Base-by-base conservation (phyloP, 2,113 vertebrate genomes). In the Nasalis larvatus region DNA sequence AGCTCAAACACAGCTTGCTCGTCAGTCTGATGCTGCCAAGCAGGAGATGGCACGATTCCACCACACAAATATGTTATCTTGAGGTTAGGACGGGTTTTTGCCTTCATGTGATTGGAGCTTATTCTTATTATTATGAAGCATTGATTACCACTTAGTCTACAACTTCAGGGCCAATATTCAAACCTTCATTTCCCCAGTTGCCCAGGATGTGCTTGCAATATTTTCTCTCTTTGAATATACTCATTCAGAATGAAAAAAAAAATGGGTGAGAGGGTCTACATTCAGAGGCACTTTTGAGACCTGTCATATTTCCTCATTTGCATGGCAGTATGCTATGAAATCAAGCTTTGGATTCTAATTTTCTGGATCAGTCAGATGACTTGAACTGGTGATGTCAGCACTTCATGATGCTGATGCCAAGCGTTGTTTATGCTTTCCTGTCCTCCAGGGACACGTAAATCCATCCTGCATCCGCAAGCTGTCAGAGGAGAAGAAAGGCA, bases 401-500 rank as follows among this genome's bases (percentile, higher is more conserved):
- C 92, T 97, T 95, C 76, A 8, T 40, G 95, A 83, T 23, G 81
- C 58, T 69, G 88, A 96, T 91, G 85, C 94, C 85, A 95, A 97
- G 52, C 78, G 86, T 86, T 95, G 96, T 96, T 98, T 97, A 97
- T 93, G 82, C 76, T 40, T 97, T 91, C 73, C n/a, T 86, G 90
- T 91, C 81, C 97, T 95, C 92, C 18, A 30, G 96, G 90, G 97
- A 96, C 90, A 96, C 14, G 4, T 93, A 97, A 97, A 96, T 97
- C 92, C 86, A 86, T 97, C 54, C 68, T 86, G 47, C 30, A 58
- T 95, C 94, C 85, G 47, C 42, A 91, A 93, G 77, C 96, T 97
- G 97, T 98, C 96, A 97, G 80, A 73, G 37, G 83, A 92, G 90
- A 98, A 97, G 95, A 97, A 97, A 97, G 97, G 87, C 94, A 66